A percentile compares a stretch with the other conserved stretches of the same genome.
Evolutionary conservation across 1,140 invertebrate genomes (phyloP).

Genomic region (Brachystomella parvula): DNA sequence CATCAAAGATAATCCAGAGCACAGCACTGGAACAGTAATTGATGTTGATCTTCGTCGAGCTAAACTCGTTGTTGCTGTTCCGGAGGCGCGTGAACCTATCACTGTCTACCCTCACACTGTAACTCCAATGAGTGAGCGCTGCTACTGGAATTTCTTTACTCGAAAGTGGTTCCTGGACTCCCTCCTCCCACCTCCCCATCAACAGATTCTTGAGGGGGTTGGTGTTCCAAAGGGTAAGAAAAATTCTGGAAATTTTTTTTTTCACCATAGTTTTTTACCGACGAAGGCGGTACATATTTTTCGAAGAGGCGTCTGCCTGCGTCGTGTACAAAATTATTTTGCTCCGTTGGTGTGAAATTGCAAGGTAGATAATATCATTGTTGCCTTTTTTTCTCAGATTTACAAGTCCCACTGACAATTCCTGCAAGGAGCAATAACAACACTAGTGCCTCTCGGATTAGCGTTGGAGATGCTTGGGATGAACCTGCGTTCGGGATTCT

Average conservation of each 20-base stretch:
- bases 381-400: too few species aligned
- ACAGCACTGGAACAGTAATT: slow-evolving; percentile 20
- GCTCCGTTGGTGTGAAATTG: too few species aligned
- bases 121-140: slow-evolving; percentile 19
- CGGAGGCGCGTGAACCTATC: not conserved
- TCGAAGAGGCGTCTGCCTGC: too few species aligned
- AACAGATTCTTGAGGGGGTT: slow-evolving; percentile 20
- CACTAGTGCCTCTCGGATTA: too few species aligned
- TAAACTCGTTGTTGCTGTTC: slow-evolving; percentile 19
- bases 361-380: too few species aligned
- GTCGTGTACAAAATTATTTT: too few species aligned
- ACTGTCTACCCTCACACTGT: slow-evolving; percentile 25
- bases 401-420: too few species aligned
- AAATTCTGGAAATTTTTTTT: too few species aligned
- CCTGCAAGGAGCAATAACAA: too few species aligned
- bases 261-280: too few species aligned
- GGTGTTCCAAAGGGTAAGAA: slow-evolving; percentile 12
- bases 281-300: not conserved
- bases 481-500: too few species aligned
- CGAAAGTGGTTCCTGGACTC: slow-evolving; percentile 23
- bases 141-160: slow-evolving; percentile 32
- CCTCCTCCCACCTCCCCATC: slow-evolving; percentile 27
- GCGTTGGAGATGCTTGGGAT: too few species aligned
- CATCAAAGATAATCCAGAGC: not conserved
- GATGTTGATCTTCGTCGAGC: slow-evolving; percentile 25